Evolutionary conservation across 2,888 invertebrate species (phyloP).

Genomic region (Dascillus cervinus): DNA sequence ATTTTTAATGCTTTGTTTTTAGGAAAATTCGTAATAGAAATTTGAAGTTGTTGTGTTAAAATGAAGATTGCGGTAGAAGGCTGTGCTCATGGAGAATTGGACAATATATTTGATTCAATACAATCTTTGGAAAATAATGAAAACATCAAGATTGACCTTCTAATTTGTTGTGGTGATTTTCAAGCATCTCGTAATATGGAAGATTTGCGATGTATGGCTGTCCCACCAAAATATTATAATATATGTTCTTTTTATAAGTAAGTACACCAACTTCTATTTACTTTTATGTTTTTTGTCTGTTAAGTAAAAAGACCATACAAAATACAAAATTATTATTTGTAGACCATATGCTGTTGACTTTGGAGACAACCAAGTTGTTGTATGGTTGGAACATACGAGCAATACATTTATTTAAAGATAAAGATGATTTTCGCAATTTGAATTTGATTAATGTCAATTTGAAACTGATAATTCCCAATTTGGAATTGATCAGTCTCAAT

Average conservation of each 20-base stretch:
- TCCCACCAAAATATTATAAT: conserved; percentile 82
- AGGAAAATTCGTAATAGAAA: too few relatives aligned
- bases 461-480: too few relatives aligned
- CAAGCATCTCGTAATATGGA: conserved; percentile 86
- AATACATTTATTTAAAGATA: too few relatives aligned
- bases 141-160: conserved; percentile 74
- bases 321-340: conserved; percentile 2
- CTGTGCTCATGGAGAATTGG: conserved; percentile 96
- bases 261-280: conserved; percentile 36
- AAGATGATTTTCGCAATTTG: too few relatives aligned
- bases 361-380: too few relatives aligned
- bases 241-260: conserved; percentile 93
- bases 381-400: too few relatives aligned
- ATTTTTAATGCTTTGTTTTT: too few relatives aligned
- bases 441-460: too few relatives aligned
- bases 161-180: conserved; percentile 98
- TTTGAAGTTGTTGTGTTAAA: too few relatives aligned
- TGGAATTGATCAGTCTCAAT: too few relatives aligned
- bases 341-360: neutral
- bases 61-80: conserved; percentile 96
- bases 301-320: neutral
- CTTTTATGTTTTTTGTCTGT: too few relatives aligned
- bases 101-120: conserved; percentile 87
- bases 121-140: conserved; percentile 64
- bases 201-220: conserved; percentile 90